Conservation (phyloP, 2,888 invertebrate species). For the Brassicogethes aeneus region DNA sequence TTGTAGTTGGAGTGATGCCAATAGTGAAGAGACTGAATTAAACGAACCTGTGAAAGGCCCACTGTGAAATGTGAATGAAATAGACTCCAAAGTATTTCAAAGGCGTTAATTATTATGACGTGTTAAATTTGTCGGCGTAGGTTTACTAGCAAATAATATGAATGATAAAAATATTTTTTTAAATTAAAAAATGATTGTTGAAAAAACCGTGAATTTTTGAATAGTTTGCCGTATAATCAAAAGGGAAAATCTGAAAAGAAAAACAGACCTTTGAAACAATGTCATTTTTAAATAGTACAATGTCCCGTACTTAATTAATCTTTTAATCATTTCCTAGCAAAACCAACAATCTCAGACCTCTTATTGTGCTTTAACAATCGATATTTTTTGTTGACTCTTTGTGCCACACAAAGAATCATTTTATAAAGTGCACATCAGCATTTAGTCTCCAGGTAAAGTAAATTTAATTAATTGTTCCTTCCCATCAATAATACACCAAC, state of each 20-base stretch:
- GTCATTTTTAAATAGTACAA: slow-evolving; percentile 19
- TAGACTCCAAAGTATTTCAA: too few species aligned
- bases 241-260: slow-evolving; percentile 18
- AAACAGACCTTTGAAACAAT: slow-evolving; percentile 20
- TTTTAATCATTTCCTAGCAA: slow-evolving; percentile 17
- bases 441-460: neutral
- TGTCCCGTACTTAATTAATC: slow-evolving; percentile 22
- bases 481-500: too few species aligned
- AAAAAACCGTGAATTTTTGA: neutral
- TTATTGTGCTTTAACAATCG: slow-evolving; percentile 2
- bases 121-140: too few species aligned
- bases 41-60: neutral
- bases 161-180: neutral
- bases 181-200: neutral
- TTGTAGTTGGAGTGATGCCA: neutral
- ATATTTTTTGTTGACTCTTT: neutral
- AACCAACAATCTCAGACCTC: slow-evolving; percentile 8
- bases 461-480: neutral
- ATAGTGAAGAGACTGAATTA: neutral
- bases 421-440: neutral
- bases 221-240: slow-evolving; percentile 12
- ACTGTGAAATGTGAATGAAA: too few species aligned
- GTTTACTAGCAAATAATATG: too few species aligned
- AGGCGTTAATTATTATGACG: too few species aligned
- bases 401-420: neutral